Evolutionary conservation across 2,888 invertebrate genomes (phyloP).

Genomic region (Brachypalpus laphriformis): DNA sequence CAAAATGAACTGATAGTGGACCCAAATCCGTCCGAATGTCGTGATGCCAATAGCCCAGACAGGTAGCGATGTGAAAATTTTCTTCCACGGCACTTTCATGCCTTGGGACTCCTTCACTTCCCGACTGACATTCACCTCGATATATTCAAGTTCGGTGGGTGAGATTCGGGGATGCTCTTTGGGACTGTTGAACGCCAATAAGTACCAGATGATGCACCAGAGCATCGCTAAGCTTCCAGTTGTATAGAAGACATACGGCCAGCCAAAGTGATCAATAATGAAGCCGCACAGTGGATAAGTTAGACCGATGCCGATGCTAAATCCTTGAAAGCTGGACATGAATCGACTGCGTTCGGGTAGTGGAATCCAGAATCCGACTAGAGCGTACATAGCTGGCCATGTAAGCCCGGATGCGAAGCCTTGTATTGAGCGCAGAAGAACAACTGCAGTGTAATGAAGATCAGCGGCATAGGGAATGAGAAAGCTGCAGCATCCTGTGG

Average conservation of each 20-base stretch:
- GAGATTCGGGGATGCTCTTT: slow-evolving; percentile 88
- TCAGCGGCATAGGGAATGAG: slow-evolving; percentile 87
- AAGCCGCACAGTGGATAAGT: slow-evolving; percentile 89
- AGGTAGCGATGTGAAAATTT: slow-evolving; percentile 86
- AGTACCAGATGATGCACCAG: slow-evolving; percentile 88
- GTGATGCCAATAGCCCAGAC: slow-evolving; percentile 89
- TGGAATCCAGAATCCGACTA: slow-evolving; percentile 89
- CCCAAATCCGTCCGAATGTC: slow-evolving; percentile 90
- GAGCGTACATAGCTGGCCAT: slow-evolving; percentile 90
- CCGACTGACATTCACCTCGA: slow-evolving; percentile 85
- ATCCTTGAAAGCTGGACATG: slow-evolving; percentile 90
- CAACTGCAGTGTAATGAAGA: slow-evolving; percentile 86
- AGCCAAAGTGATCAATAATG: slow-evolving; percentile 87
- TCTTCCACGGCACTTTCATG: slow-evolving; percentile 86
- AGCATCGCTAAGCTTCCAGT: slow-evolving; percentile 86
- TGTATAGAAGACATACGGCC: slow-evolving; percentile 88
- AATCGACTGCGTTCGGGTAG: slow-evolving; percentile 88
- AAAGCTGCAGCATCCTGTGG: slow-evolving; percentile 87
- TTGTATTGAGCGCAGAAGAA: slow-evolving; percentile 86
- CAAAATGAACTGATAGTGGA: slow-evolving; percentile 89
- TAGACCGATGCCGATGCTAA: slow-evolving; percentile 89
- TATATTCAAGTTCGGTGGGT: slow-evolving; percentile 86
- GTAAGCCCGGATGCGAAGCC: slow-evolving; percentile 89
- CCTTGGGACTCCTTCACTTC: slow-evolving; percentile 83
- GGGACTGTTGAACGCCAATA: slow-evolving; percentile 88